Evolutionary conservation across 2,888 invertebrate species (phyloP).

Genomic region (Cyclophora punctaria): DNA sequence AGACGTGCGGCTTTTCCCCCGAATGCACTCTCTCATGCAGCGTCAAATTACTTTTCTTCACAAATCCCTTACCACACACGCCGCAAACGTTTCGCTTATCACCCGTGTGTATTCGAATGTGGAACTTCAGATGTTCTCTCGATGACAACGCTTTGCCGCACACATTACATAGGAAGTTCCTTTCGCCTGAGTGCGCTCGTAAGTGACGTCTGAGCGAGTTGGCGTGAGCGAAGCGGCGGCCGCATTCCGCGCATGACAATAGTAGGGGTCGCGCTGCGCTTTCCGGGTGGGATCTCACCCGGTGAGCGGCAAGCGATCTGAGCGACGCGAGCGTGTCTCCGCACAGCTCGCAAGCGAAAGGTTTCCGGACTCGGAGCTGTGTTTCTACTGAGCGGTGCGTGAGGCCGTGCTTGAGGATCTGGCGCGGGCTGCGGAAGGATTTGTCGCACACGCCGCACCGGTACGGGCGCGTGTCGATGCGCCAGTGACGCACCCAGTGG

Average conservation of each 20-base stretch:
- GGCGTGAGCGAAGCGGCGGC: constrained; percentile 66
- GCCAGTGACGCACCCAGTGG: constrained; percentile 61
- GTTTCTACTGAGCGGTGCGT: constrained; percentile 10
- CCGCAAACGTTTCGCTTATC: constrained; percentile 77
- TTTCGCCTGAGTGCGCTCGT: constrained; percentile 63
- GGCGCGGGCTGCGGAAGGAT: constrained; percentile 53
- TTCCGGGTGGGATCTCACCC: constrained; percentile 52
- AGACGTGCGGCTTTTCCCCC: constrained; percentile 77
- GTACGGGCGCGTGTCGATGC: constrained; percentile 57
- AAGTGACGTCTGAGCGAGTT: constrained; percentile 67
- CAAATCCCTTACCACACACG: constrained; percentile 73
- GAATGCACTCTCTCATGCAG: constrained; percentile 77
- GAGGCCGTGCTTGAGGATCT: constrained; percentile 59
- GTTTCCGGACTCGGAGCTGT: constrained; percentile 27
- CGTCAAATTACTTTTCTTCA: constrained; percentile 75
- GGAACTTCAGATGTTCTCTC: constrained; percentile 76
- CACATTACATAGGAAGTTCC: constrained; percentile 75
- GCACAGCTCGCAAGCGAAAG: not conserved
- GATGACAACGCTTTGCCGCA: constrained; percentile 77
- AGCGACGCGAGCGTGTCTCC: not conserved
- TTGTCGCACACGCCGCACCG: constrained; percentile 64
- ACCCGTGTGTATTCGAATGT: constrained; percentile 76
- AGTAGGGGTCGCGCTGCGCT: constrained; percentile 44
- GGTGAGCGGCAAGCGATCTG: constrained; percentile 54
- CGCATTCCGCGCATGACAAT: constrained; percentile 60